Base-by-base conservation (phyloP, 2,797 vertebrate genomes). In the Botia kubotai region DNA sequence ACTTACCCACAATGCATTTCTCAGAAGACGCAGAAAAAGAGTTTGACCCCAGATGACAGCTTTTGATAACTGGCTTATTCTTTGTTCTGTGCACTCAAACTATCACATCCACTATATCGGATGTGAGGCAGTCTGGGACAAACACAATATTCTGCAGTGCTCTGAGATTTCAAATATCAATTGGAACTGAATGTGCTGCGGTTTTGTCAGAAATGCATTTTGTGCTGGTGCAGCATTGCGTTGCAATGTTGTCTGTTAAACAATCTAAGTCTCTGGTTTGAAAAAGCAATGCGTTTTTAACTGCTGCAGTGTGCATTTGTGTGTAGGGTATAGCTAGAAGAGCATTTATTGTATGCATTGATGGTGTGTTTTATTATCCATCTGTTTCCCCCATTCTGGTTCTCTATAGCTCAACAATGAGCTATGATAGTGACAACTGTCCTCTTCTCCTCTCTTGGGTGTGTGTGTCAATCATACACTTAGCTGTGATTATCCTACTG, bases 211-310 rank as follows among this genome's bases (percentile, higher is more conserved):
- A 77, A 73, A 76, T 57, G 65, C 76, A 80, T 66, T 53, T 71
- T 80, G 76, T 84, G 72, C 76, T 84, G 77, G 77, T 84, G 83
- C 85, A 82, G 55, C 79, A 58, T 75, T 81, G 76, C 81, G 53
- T 72, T 77, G 46, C 77, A 82, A 62, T 72, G 75, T 75, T 75
- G 68, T 77, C 67, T 81, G 73, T 62, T n/a, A 62, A 55, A 78
- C 75, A 26, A 46, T 39, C 68, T 75, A 68, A 71, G 52, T 77
- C 79, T 81, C 63, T n/a, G 23, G 48, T 21, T 57, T 60, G 69
- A 19, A 50, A 39, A 53, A 12, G 48, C 48, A 65, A 50, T 68
- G 43, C 53, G 26, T 77, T 57, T 73, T 16, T 75, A 80, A 60
- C 77, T 84, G 79, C 79, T 84, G 82, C 82, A 84, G 84, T 79